Percentiles rank a stretch among this genome's conserved stretches.
Conservation (phyloP, 2,113 vertebrate species). For the Hemichromis elongatus region DNA sequence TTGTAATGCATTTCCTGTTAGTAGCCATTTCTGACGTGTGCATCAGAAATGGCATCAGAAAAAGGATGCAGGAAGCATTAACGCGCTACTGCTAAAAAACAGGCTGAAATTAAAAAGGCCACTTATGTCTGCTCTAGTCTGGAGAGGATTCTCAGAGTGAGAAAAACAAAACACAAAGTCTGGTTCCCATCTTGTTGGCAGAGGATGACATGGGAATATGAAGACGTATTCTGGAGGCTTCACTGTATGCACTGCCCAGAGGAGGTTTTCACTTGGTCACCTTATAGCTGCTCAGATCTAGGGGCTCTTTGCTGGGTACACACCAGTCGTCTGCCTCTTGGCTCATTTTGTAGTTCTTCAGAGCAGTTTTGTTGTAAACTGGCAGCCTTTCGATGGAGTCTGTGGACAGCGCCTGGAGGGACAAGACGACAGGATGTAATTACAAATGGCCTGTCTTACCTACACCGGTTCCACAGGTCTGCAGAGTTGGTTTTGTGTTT, state of each 20-base stretch:
- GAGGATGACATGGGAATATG: not conserved
- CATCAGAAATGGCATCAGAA: too few species aligned
- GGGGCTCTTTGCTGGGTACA: constrained; percentile 87
- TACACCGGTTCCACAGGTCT: not conserved
- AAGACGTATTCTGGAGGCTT: not conserved
- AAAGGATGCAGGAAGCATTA: not conserved
- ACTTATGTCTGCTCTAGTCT: not conserved
- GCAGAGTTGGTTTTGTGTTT: not conserved
- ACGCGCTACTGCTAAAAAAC: constrained; percentile 13
- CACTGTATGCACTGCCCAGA: not conserved
- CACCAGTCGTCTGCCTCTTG: constrained; percentile 92
- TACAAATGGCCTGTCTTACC: not conserved
- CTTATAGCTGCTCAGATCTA: constrained; percentile 83
- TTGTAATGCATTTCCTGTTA: not conserved
- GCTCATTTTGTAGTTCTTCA: constrained; percentile 88
- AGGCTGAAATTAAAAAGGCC: not conserved
- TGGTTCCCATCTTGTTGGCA: not conserved
- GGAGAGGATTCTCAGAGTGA: not conserved
- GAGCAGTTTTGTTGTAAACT: constrained; percentile 92
- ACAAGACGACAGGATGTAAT: not conserved
- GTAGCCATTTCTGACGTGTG: not conserved
- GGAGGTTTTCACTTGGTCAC: constrained; percentile 66
- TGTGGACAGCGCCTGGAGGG: constrained; percentile 85
- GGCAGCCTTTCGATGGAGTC: constrained; percentile 92
- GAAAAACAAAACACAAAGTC: not conserved